A percentile compares a stretch with the other conserved stretches of the same genome.
Conservation (phyloP, 2,888 invertebrate genomes). For the Amphipyra tragopoginis region DNA sequence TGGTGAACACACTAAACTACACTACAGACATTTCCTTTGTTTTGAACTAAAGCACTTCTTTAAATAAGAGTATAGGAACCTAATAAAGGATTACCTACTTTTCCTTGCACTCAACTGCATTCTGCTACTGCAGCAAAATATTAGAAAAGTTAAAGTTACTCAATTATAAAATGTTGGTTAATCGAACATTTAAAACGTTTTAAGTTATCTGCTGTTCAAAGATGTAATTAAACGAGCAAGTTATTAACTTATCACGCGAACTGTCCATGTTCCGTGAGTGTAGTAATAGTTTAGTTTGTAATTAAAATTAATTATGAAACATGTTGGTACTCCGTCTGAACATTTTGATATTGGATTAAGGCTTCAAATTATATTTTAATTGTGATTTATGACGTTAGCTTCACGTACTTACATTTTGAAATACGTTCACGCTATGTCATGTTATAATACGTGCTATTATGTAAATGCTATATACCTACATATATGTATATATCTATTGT, state of each 20-base stretch:
- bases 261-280: neutral
- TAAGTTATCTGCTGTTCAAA: too few relatives aligned
- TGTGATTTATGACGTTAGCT: neutral
- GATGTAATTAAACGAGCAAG: neutral
- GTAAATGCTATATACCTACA: too few relatives aligned
- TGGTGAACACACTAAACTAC: conserved; percentile 3
- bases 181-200: too few relatives aligned
- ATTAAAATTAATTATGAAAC: neutral
- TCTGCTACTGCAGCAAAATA: neutral
- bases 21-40: conserved; percentile 13
- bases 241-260: conserved; percentile 15
- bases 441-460: too few relatives aligned
- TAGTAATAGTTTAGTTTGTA: neutral
- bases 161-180: too few relatives aligned
- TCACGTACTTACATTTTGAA: neutral
- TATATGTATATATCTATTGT: too few relatives aligned
- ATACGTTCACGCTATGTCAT: neutral
- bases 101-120: neutral
- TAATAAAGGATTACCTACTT: conserved; percentile 32
- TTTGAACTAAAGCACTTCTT: neutral
- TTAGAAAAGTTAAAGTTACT: too few relatives aligned
- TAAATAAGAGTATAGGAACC: conserved; percentile 11
- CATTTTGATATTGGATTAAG: neutral
- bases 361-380: neutral
- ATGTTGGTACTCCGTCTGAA: neutral